These are phyloP conservation scores for Euschistus heros DNA, from an alignment of 1,140 invertebrate genomes.

Conservation along the genomic window DNA sequence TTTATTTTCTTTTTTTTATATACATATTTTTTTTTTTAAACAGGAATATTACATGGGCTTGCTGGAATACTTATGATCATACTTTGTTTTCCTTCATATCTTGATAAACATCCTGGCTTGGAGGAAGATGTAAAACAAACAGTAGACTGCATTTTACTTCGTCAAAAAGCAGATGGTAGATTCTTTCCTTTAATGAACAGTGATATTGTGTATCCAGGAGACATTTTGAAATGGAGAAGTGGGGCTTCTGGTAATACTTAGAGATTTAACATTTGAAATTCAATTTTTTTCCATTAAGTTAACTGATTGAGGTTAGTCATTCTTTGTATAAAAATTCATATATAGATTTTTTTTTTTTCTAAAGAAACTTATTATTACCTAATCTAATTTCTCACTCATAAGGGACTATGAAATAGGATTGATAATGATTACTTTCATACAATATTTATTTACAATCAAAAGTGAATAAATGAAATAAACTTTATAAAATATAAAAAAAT, in stretches of 20 bases:
- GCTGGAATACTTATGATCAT: constrained; percentile 52
- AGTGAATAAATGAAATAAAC: no score
- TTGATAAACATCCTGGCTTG: constrained; percentile 41
- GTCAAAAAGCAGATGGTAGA: constrained; percentile 41
- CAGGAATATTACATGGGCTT: constrained; percentile 68
- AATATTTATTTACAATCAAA: no score
- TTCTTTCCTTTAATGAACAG: neutral
- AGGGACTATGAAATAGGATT: no score
- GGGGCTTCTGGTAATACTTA: neutral
- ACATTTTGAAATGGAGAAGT: neutral
- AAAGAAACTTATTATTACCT: no score
- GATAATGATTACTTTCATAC: no score
- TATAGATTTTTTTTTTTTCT: no score
- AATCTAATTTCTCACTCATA: no score
- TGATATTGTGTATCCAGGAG: neutral
- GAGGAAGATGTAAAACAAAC: constrained; percentile 42
- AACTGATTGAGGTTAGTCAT: no score
- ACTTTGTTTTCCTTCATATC: constrained; percentile 51
- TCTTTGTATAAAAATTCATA: no score
- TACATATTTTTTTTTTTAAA: neutral
- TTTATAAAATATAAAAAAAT: no score
- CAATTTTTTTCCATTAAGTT: no score
- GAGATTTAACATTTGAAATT: neutral
- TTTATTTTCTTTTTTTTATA: neutral
- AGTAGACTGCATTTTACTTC: constrained; percentile 49